phyloP scores from a whole-genome alignment of 2,113 vertebrate genomes.

The Aptenodytes patagonicus region DNA sequence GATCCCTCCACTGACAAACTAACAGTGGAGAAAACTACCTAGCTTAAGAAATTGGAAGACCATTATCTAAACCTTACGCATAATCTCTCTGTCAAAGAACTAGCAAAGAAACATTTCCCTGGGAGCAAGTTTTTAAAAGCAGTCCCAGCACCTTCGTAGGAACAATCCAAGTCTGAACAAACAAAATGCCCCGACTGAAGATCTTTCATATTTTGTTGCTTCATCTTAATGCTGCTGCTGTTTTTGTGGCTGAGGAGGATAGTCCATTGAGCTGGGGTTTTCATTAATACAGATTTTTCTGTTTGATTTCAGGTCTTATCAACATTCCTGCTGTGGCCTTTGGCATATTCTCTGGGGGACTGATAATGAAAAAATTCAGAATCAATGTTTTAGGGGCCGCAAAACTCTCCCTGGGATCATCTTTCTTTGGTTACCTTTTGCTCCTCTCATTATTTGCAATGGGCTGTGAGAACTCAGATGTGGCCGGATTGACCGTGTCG shows the following conservation, averaged over 20 bases:
- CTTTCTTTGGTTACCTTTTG: constrained; percentile 85
- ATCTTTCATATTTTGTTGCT: not conserved
- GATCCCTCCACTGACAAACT: not conserved
- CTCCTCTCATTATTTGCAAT: constrained; percentile 82
- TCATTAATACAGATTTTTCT: not conserved
- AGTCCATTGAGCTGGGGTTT: not conserved
- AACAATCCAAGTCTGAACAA: not conserved
- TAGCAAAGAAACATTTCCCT: not conserved
- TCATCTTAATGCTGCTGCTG: not conserved
- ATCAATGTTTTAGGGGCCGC: constrained; percentile 82
- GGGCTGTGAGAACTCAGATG: constrained; percentile 86
- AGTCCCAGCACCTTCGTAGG: not conserved
- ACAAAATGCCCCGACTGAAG: not conserved
- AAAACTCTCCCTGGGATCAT: constrained; percentile 84
- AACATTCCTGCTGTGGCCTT: constrained; percentile 92
- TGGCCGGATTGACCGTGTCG: constrained; percentile 86
- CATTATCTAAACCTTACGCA: not conserved
- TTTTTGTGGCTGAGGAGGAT: not conserved
- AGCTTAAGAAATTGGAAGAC: not conserved
- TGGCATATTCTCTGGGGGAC: constrained; percentile 90
- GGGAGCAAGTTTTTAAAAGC: not conserved
- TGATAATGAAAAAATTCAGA: constrained; percentile 89
- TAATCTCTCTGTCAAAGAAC: not conserved
- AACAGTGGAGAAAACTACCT: not conserved
- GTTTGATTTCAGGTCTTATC: constrained; percentile 79